Base-by-base conservation (phyloP, 2,113 vertebrate species). In the Nestor notabilis region DNA sequence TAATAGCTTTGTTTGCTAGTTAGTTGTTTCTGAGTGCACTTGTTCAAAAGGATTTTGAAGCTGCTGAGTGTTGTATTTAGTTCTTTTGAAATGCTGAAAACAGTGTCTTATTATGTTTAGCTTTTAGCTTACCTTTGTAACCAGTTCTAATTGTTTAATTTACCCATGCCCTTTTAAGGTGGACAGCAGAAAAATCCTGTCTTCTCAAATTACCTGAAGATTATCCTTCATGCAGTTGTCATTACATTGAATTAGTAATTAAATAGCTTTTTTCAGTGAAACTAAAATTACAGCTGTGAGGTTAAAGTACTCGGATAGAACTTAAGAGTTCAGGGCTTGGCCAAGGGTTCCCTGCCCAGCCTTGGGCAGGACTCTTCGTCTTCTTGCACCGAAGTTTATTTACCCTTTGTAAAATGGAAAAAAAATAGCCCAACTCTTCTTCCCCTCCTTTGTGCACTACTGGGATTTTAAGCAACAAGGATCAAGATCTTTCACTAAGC, bases 81-180 rank as follows among this genome's bases (percentile, higher is more conserved):
- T 87, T 97, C 93, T 96, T 97, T 96, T 82, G 87, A 96, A 97
- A 96, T 89, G 94, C 96, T 97, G 95, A 96, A 97, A 97, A 96
- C 87, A 75, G 74, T 96, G 95, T 95, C 89, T 96, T 96, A 91
- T 79, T 95, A 96, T 96, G 93, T 95, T 94, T 96, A 82, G 93
- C 69, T 89, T 97, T 96, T 82, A 91, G 95, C 77, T 96, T 96
- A 96, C 84, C 84, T 97, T 94, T 94, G 65, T 94, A 82, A 78
- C 56, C 49, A 72, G 87, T 87, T 95, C 52, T 93, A 89, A 84
- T 95, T 94, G 93, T 93, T 93, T 91, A 18, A 87, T 91, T 91
- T 89, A 91, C 47, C 49, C 81, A 0, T 55, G 50, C 10, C 64
- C 9, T 94, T 96, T 97, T 93, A 95, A 96, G 74, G 91, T 95